Percentiles rank a stretch among this genome's conserved stretches.
These are phyloP conservation scores for Mayetiola destructor DNA, from an alignment of 2,888 invertebrate genomes.

Conservation along the genomic window DNA sequence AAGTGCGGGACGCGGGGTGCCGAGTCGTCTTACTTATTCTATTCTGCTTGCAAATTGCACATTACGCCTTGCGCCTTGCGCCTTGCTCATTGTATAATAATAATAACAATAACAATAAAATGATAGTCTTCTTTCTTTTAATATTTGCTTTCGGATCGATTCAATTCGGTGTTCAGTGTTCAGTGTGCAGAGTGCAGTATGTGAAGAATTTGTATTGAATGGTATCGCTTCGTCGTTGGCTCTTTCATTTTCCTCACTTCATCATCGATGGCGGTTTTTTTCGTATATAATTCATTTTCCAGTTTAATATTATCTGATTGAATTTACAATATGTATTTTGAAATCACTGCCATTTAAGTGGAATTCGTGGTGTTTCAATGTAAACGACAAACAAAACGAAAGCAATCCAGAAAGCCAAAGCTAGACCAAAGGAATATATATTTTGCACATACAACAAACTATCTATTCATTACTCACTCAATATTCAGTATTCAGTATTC, in stretches of 20 bases:
- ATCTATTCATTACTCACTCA: neutral
- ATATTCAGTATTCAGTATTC: neutral
- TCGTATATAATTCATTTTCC: neutral
- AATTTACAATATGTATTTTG: conserved; percentile 9
- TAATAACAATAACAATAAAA: too few relatives aligned
- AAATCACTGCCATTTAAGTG: conserved; percentile 4
- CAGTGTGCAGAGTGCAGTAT: too few relatives aligned
- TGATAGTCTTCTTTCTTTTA: neutral
- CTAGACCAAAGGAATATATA: neutral
- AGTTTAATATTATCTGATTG: neutral
- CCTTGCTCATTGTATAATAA: too few relatives aligned
- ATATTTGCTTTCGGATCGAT: neutral
- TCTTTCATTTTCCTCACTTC: neutral
- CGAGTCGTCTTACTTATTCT: neutral
- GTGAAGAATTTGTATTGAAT: too few relatives aligned
- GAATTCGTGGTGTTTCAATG: neutral
- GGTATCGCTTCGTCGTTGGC: neutral
- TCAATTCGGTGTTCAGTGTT: too few relatives aligned
- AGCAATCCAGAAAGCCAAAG: neutral
- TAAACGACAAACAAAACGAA: too few relatives aligned
- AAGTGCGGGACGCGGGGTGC: neutral
- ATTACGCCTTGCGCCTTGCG: too few relatives aligned
- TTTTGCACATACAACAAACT: neutral
- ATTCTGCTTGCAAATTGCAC: neutral
- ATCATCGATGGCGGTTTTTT: neutral